Base-by-base conservation (phyloP, 2,113 vertebrate species). In the Dolichallabes microphthalmus region DNA sequence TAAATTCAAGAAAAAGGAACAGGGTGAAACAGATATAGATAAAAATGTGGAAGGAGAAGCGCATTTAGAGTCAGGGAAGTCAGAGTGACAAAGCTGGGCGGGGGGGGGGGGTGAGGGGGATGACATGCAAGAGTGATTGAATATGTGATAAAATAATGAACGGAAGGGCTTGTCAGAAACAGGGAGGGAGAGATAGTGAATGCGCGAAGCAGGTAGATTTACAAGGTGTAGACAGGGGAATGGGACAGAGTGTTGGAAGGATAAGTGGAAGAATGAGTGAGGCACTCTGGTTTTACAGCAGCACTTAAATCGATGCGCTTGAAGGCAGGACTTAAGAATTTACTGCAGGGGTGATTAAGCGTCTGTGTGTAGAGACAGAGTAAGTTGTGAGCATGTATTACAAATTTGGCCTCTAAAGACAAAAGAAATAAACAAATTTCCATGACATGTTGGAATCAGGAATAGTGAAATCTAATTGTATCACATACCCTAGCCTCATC, bases 261-360 rank as follows among this genome's bases (percentile, higher is more conserved):
- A 76, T 79, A 86, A 89, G 79, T 85, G 61, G 66, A 77, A 82
- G 84, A 87, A 86, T 77, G 74, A 90, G 57, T 82, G 82, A 86
- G 71, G 86, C 82, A 68, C 74, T 88, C 79, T 84, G 84, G 81
- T 89, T 89, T 88, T 90, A 90, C 87, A 86, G 81, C 83, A 17
- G 85, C 87, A 87, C 84, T 85, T 85, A 89, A 85, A 85, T 71
- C 58, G 32, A 39, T 81, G n/a, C 20, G 30, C 71, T 87, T 45
- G 71, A 64, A 60, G 60, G 82, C 50, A 68, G 55, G 58, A 61
- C 83, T 82, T 86, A 82, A 86, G 85, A 73, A 86, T 86, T 89
- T 85, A 89, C 82, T 76, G 80, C 88, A 84, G n/a, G 22, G 50
- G 82, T 77, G 86, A 86, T 83, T 69, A 68, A 55, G 20, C 77